These are phyloP conservation scores for Abrostola triplasia DNA, from an alignment of 2,888 invertebrate species.

Conservation along the genomic window DNA sequence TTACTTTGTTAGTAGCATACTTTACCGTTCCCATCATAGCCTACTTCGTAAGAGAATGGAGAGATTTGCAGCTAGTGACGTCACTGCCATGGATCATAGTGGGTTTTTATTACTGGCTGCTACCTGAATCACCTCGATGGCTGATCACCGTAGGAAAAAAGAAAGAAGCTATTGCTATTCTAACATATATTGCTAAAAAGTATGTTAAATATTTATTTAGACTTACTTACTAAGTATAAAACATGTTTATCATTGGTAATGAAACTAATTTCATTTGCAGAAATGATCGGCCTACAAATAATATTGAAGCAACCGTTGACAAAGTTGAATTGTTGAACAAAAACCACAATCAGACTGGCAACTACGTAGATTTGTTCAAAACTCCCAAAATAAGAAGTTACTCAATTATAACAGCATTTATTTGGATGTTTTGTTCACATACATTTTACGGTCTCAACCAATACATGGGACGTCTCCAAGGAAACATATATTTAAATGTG, in stretches of 20 bases:
- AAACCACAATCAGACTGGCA: conserved; percentile 60
- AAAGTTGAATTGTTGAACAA: conserved; percentile 65
- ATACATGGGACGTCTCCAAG: conserved; percentile 93
- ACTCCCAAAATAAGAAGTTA: conserved; percentile 91
- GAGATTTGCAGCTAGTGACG: conserved; percentile 87
- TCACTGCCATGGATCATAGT: conserved; percentile 87
- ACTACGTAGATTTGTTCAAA: conserved; percentile 89
- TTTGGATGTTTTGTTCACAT: conserved; percentile 94
- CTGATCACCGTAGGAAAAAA: conserved; percentile 90
- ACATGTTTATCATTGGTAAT: not conserved
- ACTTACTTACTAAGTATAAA: not conserved
- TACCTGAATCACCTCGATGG: conserved; percentile 95
- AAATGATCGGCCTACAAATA: conserved; percentile 77
- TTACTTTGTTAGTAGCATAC: conserved; percentile 87
- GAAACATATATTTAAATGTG: conserved; percentile 94
- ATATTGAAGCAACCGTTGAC: conserved; percentile 72
- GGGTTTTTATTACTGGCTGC: conserved; percentile 89
- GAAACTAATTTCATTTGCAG: conserved; percentile 61
- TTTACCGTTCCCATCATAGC: conserved; percentile 88
- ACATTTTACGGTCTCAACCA: conserved; percentile 95
- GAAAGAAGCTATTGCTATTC: conserved; percentile 88
- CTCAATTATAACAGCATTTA: conserved; percentile 90
- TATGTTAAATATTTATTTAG: conserved; percentile 51
- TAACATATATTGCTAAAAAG: conserved; percentile 89
- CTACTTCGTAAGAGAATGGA: conserved; percentile 89